phyloP scores from a whole-genome alignment of 2,888 invertebrate genomes.

The Caenorhabditis auriculariae region DNA sequence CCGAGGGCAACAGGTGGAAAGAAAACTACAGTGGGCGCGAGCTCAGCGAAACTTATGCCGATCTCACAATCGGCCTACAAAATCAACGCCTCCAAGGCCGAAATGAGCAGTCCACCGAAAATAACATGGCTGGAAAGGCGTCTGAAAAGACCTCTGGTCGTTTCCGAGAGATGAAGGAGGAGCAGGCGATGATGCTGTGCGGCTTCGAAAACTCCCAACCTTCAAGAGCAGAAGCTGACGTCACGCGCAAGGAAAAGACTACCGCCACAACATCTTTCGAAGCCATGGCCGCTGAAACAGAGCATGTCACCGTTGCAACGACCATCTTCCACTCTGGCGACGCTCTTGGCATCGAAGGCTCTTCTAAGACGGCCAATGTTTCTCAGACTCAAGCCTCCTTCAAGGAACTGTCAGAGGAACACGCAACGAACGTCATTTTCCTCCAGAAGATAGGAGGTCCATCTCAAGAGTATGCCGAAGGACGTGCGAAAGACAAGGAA shows the following conservation, averaged over 20 bases:
- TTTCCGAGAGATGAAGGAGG: conserved; percentile 37
- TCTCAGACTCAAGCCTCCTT: conserved; percentile 20
- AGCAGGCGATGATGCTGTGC: conserved; percentile 50
- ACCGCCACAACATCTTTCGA: conserved; percentile 16
- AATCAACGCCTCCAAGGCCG: conserved; percentile 3
- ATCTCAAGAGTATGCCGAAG: not conserved
- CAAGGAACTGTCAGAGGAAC: conserved; percentile 33
- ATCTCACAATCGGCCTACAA: conserved; percentile 16
- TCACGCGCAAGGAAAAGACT: conserved; percentile 20
- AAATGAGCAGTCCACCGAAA: conserved; percentile 23
- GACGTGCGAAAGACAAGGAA: not conserved
- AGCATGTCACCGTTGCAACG: conserved; percentile 25
- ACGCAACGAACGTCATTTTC: conserved; percentile 37
- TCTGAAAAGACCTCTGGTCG: conserved; percentile 18
- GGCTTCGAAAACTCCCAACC: conserved; percentile 37
- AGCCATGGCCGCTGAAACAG: conserved; percentile 29
- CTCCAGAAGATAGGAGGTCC: conserved; percentile 32
- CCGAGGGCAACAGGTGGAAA: conserved; percentile 5
- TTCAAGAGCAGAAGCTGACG: conserved; percentile 23
- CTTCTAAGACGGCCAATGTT: conserved; percentile 25
- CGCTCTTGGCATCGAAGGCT: conserved; percentile 25
- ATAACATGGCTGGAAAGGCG: conserved; percentile 15
- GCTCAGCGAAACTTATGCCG: conserved; percentile 18
- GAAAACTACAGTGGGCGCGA: conserved; percentile 12
- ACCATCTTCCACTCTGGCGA: conserved; percentile 28